A percentile compares a stretch with the other conserved stretches of the same genome.
Conservation (phyloP, 2,888 invertebrate genomes). For the Lomographa bimaculata region DNA sequence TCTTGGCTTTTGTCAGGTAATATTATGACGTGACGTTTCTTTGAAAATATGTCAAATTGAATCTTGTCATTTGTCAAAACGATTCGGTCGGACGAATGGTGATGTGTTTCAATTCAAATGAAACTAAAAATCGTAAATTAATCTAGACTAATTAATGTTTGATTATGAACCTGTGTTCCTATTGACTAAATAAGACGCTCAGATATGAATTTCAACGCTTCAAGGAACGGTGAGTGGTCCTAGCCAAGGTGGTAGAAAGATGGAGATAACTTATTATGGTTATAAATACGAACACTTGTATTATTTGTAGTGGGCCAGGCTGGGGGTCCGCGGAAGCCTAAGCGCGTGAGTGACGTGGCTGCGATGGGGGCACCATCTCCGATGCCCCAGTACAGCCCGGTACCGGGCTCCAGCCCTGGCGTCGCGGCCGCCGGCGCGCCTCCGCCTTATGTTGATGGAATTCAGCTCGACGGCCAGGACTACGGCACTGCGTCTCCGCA, state of each 20-base stretch:
- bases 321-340: conserved; percentile 81
- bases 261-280: conserved; percentile 3
- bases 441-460: conserved; percentile 67
- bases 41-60: too few relatives aligned
- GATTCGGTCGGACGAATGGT: conserved; percentile 1
- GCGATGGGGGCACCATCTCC: conserved; percentile 85
- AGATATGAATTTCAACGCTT: conserved; percentile 78
- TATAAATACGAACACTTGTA: conserved; percentile 12
- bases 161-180: conserved; percentile 53
- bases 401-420: conserved; percentile 53
- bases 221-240: conserved; percentile 68
- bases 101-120: conserved; percentile 5
- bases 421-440: conserved; percentile 56
- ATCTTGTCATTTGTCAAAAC: too few relatives aligned
- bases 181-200: conserved; percentile 35
- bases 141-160: conserved; percentile 44
- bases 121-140: conserved; percentile 38
- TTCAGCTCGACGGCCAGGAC: conserved; percentile 65
- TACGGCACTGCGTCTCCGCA: conserved; percentile 44
- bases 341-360: conserved; percentile 87
- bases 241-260: neutral
- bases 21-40: too few relatives aligned
- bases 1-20: too few relatives aligned
- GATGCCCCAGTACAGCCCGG: conserved; percentile 56
- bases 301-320: conserved; percentile 57